Evolutionary conservation across 2,888 invertebrate genomes (phyloP), one percentile per base, ranked within the genome.

Genomic region (Pedicia rivosa): DNA sequence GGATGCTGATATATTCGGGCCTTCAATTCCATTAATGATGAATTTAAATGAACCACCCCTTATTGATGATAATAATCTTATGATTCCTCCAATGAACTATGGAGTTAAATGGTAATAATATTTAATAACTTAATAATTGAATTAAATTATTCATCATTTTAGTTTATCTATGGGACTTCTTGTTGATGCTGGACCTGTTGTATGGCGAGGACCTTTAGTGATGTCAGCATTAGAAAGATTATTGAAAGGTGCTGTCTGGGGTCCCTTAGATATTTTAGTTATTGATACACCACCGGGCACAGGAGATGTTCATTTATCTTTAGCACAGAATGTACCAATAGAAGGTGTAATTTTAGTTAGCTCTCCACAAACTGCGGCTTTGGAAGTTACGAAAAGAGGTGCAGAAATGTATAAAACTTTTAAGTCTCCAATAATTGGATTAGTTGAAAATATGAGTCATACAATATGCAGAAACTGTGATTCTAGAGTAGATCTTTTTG

Each of bases 231-330:
- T 95, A 39, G 81, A 92, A 47, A 75, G 81, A 46, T 62, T 95
- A 17, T 66, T 92, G 20, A 67, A 81, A 44, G 80, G 87, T 47
- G 87, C 91, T n/a, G 69, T 72, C 24, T 95, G 95, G 95, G 79
- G 74, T 3, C 74, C 79, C 1, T 64, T 90, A 36, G 91, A 95
- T 64, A 78, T 82, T 54, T 69, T 95, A 39, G 66, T 97, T 12
- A 70, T 95, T 1, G 95, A 95, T 62, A 92, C 94, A 48, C 95
- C 95, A 3, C 95, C 95, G 0, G 95, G 95, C 22, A 95, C 95
- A 1, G 95, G 95, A 0, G 95, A 95, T 59, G 86, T 90, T 1
- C 91, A 92, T 55, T 65, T 95, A 2, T 90, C 92, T 1, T 67
- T 95, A 2, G 71, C 84, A 28, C 95, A 95, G 60, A 88, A 83